A percentile compares a stretch with the other conserved stretches of the same genome.
phyloP scores from a whole-genome alignment of 2,113 vertebrate genomes.

The Apistogramma diplotaenia region DNA sequence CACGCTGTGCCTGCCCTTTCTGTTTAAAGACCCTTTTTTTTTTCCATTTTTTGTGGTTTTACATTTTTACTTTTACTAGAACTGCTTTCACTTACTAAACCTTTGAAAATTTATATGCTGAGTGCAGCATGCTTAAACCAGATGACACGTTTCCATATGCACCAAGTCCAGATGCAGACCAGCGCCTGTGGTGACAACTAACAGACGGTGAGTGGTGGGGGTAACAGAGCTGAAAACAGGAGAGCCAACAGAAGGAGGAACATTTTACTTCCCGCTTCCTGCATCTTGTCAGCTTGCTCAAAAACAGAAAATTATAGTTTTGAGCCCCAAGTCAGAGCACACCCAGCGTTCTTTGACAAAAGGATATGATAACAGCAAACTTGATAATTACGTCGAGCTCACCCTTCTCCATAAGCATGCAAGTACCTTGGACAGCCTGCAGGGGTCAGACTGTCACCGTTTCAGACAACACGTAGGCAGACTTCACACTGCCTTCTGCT shows the following conservation, averaged over 20 bases:
- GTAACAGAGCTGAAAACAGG: constrained; percentile 28
- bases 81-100: constrained; percentile 4
- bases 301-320: background rate
- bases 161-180: constrained; percentile 49
- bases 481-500: background rate
- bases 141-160: constrained; percentile 27
- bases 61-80: background rate
- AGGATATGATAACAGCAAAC: background rate
- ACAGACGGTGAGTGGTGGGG: constrained; percentile 14
- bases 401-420: background rate
- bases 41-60: background rate
- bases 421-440: constrained; percentile 37
- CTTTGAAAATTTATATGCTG: constrained; percentile 19
- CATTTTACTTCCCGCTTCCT: constrained; percentile 7
- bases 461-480: background rate
- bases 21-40: background rate
- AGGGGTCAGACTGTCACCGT: constrained; percentile 66
- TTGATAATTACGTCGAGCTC: background rate
- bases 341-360: background rate
- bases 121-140: constrained; percentile 33
- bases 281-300: background rate
- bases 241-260: background rate
- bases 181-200: constrained; percentile 41
- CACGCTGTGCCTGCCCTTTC: background rate
- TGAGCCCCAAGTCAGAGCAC: background rate